Evolutionary conservation across 2,888 invertebrate species (phyloP), one percentile per base, ranked within the genome.

Genomic region (Drosophila nigritarsus): DNA sequence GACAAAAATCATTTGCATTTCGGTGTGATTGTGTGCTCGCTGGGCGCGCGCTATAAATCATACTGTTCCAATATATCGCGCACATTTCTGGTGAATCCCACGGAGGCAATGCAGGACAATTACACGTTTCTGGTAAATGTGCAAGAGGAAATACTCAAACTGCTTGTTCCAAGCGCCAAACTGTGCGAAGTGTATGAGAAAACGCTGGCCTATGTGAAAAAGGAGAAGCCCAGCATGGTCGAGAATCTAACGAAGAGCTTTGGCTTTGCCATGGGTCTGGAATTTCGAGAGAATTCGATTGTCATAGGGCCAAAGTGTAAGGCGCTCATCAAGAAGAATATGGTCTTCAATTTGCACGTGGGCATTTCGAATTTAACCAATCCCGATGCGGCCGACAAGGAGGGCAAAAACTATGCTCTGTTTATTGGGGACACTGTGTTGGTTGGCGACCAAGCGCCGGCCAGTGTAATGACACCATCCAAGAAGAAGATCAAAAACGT

Each of bases 11-110:
- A 95, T 79, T 93, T 99, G 66, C 98, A 99, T 93, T 99, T 99
- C 93, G 99, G 99, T 49, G 96, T 98, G 0, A 99, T 99, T 78
- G 96, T 99, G 54, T 99, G 99, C 92, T 97, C 97, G 15, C 93
- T 99, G 75, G 99, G 99, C 7, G 97, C 97, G 3, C 95, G 99
- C 66, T 99, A 99, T 93, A 99, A 99, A 93, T 97, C 97, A 0
- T 99, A 99, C 92, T 99, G 99, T 93, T 98, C 99, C 0, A 99
- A 99, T 92, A 97, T 99, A 83, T 97, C 98, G 15, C 95, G 99
- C 70, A 99, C 99, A 18, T 94, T 99, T 84, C 94, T 99, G 88
- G 99, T 99, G 5, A 99, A 99, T 94, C 99, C 99, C 1, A 96
- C 95, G 6, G 95, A 96, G 68, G 94, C 94, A 73, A 94, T 96